Conservation (phyloP, 2,113 vertebrate genomes). For the Pedionomus torquatus region DNA sequence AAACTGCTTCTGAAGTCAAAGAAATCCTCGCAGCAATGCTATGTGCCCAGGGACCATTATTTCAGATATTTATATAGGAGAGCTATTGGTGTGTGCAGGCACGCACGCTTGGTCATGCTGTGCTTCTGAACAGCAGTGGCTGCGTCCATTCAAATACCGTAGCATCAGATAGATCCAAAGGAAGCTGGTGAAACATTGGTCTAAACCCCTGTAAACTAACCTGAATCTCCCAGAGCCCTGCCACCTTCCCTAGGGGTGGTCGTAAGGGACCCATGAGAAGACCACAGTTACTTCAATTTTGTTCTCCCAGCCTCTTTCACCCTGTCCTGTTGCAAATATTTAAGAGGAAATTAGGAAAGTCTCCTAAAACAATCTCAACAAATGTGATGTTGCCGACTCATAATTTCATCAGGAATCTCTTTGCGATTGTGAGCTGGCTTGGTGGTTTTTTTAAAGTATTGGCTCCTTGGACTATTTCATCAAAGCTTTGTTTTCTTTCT, state of each 20-base stretch:
- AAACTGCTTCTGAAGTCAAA: conserved; percentile 61
- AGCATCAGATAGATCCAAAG: background rate
- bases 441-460: background rate
- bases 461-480: background rate
- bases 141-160: background rate
- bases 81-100: background rate
- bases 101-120: background rate
- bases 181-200: background rate
- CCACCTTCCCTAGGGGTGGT: background rate
- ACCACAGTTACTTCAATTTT: background rate
- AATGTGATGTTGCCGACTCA: background rate
- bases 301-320: background rate
- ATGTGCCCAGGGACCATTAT: background rate
- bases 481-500: background rate
- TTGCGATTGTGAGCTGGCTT: background rate
- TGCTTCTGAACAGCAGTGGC: background rate
- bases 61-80: background rate
- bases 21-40: conserved; percentile 32
- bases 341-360: background rate
- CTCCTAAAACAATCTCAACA: background rate
- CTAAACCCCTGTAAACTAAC: background rate
- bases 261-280: background rate
- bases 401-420: background rate
- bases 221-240: background rate
- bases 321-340: background rate